phyloP scores from a whole-genome alignment of 1,140 invertebrate genomes.

The Drosophila lacertosa region DNA sequence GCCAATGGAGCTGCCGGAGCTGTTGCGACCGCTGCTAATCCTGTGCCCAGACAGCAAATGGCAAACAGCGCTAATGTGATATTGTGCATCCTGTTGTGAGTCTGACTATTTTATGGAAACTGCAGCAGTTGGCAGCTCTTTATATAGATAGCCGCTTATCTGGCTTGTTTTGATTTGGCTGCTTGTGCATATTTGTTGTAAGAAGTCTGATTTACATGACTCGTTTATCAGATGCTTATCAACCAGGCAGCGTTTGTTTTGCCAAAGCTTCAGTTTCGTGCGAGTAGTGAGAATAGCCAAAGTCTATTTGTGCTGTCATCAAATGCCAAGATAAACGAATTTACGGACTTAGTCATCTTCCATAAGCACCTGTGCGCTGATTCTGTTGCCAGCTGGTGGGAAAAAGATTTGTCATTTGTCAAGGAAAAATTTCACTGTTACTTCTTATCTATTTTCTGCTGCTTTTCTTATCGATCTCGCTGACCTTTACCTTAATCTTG shows the following conservation, averaged over 20 bases:
- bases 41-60: constrained; percentile 34
- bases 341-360: constrained; percentile 36
- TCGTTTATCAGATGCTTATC: constrained; percentile 34
- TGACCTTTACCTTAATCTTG: no score
- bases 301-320: constrained; percentile 25
- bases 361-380: constrained; percentile 3
- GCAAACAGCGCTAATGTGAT: constrained; percentile 24
- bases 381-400: constrained; percentile 17
- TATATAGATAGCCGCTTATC: constrained; percentile 32
- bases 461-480: no score
- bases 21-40: neutral
- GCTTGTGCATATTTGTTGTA: constrained; percentile 38
- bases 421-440: neutral
- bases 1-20: neutral
- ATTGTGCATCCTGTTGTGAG: constrained; percentile 23
- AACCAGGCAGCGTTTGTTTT: constrained; percentile 21
- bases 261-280: constrained; percentile 10
- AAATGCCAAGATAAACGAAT: constrained; percentile 35
- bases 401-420: neutral
- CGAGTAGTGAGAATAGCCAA: constrained; percentile 17
- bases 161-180: constrained; percentile 30
- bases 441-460: no score
- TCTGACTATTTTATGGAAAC: constrained; percentile 4
- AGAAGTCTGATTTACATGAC: constrained; percentile 41
- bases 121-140: neutral